Conservation (phyloP, 2,797 vertebrate genomes). For the Propithecus perrieri region DNA sequence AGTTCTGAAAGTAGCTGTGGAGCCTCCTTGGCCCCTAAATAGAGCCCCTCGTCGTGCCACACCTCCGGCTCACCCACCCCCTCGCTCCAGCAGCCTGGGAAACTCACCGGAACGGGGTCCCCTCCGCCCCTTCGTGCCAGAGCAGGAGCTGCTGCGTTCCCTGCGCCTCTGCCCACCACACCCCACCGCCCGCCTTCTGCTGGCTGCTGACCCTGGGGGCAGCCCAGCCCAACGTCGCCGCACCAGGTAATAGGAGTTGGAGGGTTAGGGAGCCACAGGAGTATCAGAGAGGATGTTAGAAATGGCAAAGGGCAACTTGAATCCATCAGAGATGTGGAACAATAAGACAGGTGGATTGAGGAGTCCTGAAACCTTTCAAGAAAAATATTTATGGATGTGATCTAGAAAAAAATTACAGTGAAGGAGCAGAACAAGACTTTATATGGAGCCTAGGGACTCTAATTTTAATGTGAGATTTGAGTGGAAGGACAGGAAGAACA, state of each 20-base stretch:
- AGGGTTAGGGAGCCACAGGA: neutral
- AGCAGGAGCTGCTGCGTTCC: conserved; percentile 83
- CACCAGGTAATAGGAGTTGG: conserved; percentile 77
- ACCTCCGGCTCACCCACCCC: conserved; percentile 74
- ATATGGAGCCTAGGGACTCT: neutral
- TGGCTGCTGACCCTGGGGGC: conserved; percentile 77
- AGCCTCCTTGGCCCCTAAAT: conserved; percentile 86
- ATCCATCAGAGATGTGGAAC: neutral
- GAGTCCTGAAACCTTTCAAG: neutral
- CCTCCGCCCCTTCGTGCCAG: conserved; percentile 79
- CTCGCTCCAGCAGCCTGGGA: conserved; percentile 80
- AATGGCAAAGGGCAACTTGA: neutral
- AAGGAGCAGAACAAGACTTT: neutral
- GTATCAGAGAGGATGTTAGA: neutral
- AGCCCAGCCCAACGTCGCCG: conserved; percentile 79
- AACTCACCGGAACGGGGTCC: conserved; percentile 81
- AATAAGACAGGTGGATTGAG: neutral
- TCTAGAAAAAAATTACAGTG: neutral
- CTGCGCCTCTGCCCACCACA: conserved; percentile 82
- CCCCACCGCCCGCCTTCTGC: conserved; percentile 76
- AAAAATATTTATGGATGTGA: neutral
- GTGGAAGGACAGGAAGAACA: neutral
- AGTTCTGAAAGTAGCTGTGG: conserved; percentile 84
- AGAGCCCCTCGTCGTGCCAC: conserved; percentile 75
- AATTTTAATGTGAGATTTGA: neutral